Evolutionary conservation across 2,888 invertebrate genomes (phyloP).

Genomic region (Quadroppia sp.): DNA sequence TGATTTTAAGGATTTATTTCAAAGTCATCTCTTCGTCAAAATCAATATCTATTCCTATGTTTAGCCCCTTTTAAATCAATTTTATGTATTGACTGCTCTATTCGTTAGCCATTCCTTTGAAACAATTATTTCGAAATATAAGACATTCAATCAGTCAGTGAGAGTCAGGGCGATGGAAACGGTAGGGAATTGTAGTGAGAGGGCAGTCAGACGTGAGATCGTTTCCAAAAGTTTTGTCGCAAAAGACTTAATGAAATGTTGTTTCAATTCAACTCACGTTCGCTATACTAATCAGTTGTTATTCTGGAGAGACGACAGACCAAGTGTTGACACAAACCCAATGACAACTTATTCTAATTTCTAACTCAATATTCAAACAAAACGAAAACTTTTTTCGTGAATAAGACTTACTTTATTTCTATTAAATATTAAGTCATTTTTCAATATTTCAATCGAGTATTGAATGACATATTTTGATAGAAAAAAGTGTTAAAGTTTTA

Average conservation of each 20-base stretch:
- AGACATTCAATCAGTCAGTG: neutral
- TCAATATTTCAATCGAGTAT: neutral
- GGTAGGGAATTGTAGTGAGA: neutral
- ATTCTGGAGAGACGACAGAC: conserved; percentile 26
- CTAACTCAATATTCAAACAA: neutral
- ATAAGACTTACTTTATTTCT: too few species aligned
- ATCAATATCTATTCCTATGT: neutral
- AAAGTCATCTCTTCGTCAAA: neutral
- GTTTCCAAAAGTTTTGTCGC: neutral
- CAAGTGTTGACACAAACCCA: conserved; percentile 11
- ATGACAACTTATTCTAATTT: conserved; percentile 22
- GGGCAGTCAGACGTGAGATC: conserved; percentile 22
- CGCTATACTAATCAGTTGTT: conserved; percentile 25
- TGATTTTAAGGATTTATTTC: neutral
- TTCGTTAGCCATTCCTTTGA: neutral
- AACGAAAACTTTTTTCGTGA: conserved; percentile 8
- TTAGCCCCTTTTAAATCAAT: neutral
- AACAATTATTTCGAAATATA: conserved; percentile 32
- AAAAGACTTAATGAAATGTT: conserved; percentile 37
- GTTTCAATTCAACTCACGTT: conserved; percentile 30
- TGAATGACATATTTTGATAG: neutral
- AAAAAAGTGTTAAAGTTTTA: neutral
- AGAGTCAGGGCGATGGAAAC: neutral
- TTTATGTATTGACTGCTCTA: conserved; percentile 1
- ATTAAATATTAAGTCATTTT: too few species aligned